Base-by-base conservation (phyloP, 1,140 invertebrate genomes). In the Diprion similis region DNA sequence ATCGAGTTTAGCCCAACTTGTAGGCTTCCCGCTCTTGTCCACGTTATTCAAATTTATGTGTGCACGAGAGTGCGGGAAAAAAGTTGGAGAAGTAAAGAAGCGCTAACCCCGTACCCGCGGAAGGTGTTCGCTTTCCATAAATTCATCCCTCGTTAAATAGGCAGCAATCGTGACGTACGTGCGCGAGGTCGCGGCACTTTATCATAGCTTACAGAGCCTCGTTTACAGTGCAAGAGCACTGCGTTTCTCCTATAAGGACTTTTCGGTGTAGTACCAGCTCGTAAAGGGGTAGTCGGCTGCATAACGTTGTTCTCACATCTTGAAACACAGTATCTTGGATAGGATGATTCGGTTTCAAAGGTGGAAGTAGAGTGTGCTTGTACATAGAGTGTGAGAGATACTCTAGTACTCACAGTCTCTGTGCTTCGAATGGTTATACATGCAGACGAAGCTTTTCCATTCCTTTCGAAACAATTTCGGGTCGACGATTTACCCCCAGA, bases 391-490 rank as follows among this genome's bases (percentile, higher is more conserved):
- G 51, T 17, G 51, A 13, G 51, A 59, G 51, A 59, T 59, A 59
- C 24, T 37, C 24, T 6, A 37, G 24, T 37, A 3, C 24, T 37
- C 24, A 37, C 24, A 37, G 51, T 59, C 48, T 15, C 11, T 59
- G 51, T 59, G 51, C 9, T 59, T 59, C 11, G n/a, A 59, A 59
- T 8, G 51, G 51, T 37, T 37, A 37, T 17, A 59, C 4, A 59
- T 17, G 51, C 11, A 59, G 51, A 15, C n/a, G 6, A 13, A 59
- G 51, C 51, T 59, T 59, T 17, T 59, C 11, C 51, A 59, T 15
- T 17, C 11, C 46, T 73, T 68, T 68, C 37, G n/a, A 68, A 68
- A 68, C 71, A 46, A 45, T 73, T 73, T 66, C 66, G 66, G 17
- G 66, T 47, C 37, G 45, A 66, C 10, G 71, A 66, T 73, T 68